phyloP scores from a whole-genome alignment of 2,113 vertebrate genomes.

The Potamarius usumacintae region DNA sequence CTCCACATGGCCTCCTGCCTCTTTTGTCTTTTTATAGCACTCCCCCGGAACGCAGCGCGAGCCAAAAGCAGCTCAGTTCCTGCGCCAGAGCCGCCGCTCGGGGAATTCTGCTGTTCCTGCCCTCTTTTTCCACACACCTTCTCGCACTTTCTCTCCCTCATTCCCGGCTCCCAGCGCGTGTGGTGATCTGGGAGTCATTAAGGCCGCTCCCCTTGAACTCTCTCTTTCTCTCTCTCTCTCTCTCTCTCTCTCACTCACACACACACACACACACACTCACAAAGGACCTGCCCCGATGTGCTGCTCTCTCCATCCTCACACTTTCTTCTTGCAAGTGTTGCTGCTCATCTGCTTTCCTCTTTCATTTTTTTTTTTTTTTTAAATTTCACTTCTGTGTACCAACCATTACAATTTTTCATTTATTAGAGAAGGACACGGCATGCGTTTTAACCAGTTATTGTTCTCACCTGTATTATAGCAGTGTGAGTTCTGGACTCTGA shows the following conservation, averaged over 20 bases:
- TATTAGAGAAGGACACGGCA: background rate
- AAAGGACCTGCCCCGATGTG: background rate
- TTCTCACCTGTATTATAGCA: background rate
- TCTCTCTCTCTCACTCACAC: background rate
- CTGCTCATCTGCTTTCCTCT: background rate
- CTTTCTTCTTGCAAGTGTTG: background rate
- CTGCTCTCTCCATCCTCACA: constrained; percentile 11
- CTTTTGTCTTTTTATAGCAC: constrained; percentile 79
- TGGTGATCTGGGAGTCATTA: constrained; percentile 63
- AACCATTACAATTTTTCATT: no score
- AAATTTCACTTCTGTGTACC: background rate
- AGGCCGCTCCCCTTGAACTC: constrained; percentile 8
- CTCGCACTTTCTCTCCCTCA: constrained; percentile 60
- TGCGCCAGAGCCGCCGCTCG: constrained; percentile 68
- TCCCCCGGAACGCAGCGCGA: constrained; percentile 72
- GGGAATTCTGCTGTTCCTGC: constrained; percentile 72
- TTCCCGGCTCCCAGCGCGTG: constrained; percentile 55
- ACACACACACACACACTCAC: constrained; percentile 15
- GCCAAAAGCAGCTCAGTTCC: constrained; percentile 78
- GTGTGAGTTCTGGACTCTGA: background rate
- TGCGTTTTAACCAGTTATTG: background rate
- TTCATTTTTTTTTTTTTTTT: background rate
- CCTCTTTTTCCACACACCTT: constrained; percentile 71
- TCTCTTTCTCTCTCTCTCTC: no score
- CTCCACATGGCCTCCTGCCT: constrained; percentile 76